Base-by-base conservation (phyloP, 2,888 invertebrate species). In the Elmis aenea region DNA sequence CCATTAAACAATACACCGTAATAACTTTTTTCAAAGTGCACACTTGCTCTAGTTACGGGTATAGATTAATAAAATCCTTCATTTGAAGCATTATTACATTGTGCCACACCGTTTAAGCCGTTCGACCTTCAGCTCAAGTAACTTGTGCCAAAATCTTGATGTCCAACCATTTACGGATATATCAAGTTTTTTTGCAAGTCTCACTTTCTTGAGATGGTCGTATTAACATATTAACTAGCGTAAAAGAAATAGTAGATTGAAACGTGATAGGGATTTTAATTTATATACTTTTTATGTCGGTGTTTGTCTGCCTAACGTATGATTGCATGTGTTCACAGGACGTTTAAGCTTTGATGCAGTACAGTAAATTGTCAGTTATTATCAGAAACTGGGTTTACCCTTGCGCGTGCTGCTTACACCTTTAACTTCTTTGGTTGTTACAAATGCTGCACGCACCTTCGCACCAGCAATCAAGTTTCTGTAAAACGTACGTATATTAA, bases 271-370 rank as follows among this genome's bases (percentile, higher is more conserved):
- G 22, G n/a, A 13, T 37, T 37, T 32, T 10, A 26, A 11, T 20
- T 16, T 31, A 12, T 24, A 22, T 27, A 21, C 11, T 32, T 37
- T 37, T 37, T 37, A 37, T 37, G 32, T 22, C 31, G 26, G 32
- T 37, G 31, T 18, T 37, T 32, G 37, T 37, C 37, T 37, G 37
- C 31, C 20, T 10, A 6, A 32, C 30, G 32, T 31, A 31, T 32
- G 31, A 31, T 25, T 32, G 37, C 26, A 32, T 36, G 20, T 6
- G n/a, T 2, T 9, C 8, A 26, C 13, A 12, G 8, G 13, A 5
- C 14, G 12, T 26, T 26, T 18, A 6, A 8, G 5, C 5, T 18
- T 18, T 18, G 8, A 18, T 18, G 5, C 18, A 18, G 18, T 18
- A 18, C 18, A 18, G n/a, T n/a, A n/a, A n/a, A n/a, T n/a, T n/a